A percentile compares a stretch with the other conserved stretches of the same genome.
phyloP scores from a whole-genome alignment of 2,888 invertebrate genomes.

The Dasysyrphus albostriatus region DNA sequence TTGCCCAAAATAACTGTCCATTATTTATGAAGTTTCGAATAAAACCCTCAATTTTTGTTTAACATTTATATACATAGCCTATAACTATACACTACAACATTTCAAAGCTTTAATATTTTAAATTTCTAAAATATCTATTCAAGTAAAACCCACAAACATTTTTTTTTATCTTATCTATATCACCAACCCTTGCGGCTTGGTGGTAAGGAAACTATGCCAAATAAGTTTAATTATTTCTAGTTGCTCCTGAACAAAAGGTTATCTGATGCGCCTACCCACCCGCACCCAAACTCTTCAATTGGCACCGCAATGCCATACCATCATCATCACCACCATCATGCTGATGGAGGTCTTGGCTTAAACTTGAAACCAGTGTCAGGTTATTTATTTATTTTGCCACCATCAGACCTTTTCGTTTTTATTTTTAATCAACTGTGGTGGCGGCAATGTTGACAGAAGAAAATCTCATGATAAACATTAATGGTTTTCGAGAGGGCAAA shows the following conservation, averaged over 20 bases:
- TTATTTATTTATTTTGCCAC: conserved; percentile 25
- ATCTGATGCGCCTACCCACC: not conserved
- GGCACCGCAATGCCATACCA: not conserved
- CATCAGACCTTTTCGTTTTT: conserved; percentile 35
- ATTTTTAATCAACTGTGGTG: conserved; percentile 62
- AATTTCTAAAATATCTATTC: not conserved
- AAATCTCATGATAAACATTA: conserved; percentile 65
- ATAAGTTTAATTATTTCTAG: conserved; percentile 27
- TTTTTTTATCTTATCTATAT: conserved; percentile 3
- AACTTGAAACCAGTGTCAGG: conserved; percentile 16
- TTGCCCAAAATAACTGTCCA: not conserved
- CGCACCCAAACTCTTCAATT: not conserved
- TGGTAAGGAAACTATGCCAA: conserved; percentile 25
- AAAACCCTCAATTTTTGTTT: no score
- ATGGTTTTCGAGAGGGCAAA: conserved; percentile 54
- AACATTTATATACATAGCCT: no score
- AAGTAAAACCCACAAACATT: not conserved
- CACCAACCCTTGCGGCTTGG: conserved; percentile 15
- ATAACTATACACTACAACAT: no score
- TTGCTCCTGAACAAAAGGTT: conserved; percentile 13
- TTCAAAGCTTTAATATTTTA: conserved; percentile 2
- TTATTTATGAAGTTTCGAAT: not conserved
- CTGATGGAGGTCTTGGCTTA: conserved; percentile 13
- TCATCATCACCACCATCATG: not conserved
- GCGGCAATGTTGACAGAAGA: conserved; percentile 55